Base-by-base conservation (phyloP, 2,113 vertebrate species). In the Takifugu flavidus region DNA sequence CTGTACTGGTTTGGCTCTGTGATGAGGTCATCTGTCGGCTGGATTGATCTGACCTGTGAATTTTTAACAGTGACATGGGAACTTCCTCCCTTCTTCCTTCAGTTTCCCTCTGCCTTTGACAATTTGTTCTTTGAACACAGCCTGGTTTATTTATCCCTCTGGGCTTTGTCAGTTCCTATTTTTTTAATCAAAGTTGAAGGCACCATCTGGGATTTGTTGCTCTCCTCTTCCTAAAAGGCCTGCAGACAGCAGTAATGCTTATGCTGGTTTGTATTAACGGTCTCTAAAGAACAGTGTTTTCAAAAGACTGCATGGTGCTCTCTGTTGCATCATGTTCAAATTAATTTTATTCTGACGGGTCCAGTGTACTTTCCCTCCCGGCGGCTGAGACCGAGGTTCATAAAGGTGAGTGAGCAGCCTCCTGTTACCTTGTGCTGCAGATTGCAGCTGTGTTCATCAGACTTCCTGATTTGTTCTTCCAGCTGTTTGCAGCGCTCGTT, bases 371-470 rank as follows among this genome's bases (percentile, higher is more conserved):
- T 11, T 50, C 8, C 28, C 7, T 14, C 25, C 0, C 20, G 31
- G 4, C 25, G 50, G 50, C 15, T 15, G 39, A 15, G 52, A 50
- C 46, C n/a, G 10, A 0, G 34, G 25, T 59, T 42, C 14, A 46
- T 57, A 0, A 49, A 4, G 1, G 0, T 14, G 8, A 53, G 0
- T 0, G 2, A 20, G 0, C 25, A 13, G 4, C 25, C 3, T 49
- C 13, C 12, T 43, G 47, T 56, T 70, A 93, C 93, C 92, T 94
- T 94, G 77, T 89, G 86, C 72, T 90, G 86, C 62, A 94, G 88
- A 49, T 87, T 86, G 25, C 87, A 87, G 61, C 88, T 88, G 66
- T 87, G 81, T 70, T 91, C 90, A 45, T 93, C 90, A 0, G 93
- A 93, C 45, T 77, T 86, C 47, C 85, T 75, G 55, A 93, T 90